phyloP scores from a whole-genome alignment of 2,888 invertebrate genomes.

The Tipula helvola region DNA sequence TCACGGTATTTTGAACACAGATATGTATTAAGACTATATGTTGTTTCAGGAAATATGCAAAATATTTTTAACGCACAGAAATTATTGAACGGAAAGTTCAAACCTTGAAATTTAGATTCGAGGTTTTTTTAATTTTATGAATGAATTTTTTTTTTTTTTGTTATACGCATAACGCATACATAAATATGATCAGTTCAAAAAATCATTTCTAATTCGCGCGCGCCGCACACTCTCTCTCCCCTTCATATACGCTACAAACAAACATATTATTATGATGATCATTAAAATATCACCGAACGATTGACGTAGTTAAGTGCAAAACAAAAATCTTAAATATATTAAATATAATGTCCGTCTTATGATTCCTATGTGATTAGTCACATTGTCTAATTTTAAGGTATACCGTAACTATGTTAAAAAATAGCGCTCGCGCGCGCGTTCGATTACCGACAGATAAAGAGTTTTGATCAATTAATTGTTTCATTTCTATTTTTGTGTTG shows the following conservation, averaged over 20 bases:
- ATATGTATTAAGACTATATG: background rate
- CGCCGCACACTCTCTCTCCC: background rate
- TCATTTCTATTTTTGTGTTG: background rate
- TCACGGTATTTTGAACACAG: background rate
- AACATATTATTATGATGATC: background rate
- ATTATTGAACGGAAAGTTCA: background rate
- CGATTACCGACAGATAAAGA: background rate
- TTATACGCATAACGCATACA: background rate
- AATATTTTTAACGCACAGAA: background rate
- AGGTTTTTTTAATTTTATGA: background rate
- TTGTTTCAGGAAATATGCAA: background rate
- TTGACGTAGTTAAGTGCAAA: background rate
- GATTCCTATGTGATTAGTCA: background rate
- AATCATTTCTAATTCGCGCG: background rate
- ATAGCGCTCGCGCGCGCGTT: background rate
- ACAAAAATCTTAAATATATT: background rate
- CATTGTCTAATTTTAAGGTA: slow-evolving; percentile 4
- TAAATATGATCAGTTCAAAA: too few relatives aligned
- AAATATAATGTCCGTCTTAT: background rate
- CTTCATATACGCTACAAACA: background rate
- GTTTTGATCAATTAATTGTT: background rate
- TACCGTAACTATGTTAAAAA: background rate
- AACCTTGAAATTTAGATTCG: background rate
- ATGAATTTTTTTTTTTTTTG: background rate
- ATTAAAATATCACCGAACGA: background rate